phyloP scores from a whole-genome alignment of 2,797 vertebrate genomes.

The Rhinophrynus dorsalis region DNA sequence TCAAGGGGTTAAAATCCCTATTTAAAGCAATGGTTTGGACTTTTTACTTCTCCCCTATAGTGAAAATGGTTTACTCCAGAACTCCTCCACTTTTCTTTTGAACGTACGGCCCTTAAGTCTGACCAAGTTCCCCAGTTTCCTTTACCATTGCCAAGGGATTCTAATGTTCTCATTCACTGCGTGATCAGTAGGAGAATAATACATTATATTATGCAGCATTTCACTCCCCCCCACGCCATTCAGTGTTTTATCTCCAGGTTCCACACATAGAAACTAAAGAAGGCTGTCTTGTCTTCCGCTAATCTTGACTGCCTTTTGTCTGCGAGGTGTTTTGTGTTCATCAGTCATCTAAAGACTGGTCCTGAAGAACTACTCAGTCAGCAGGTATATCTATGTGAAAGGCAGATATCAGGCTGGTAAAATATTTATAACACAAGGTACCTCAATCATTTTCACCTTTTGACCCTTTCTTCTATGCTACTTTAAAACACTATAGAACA shows the following conservation, averaged over 20 bases:
- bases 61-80: no score
- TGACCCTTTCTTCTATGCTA: no score
- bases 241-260: constrained; percentile 84
- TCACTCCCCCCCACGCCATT: constrained; percentile 89
- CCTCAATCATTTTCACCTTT: constrained; percentile 84
- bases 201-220: constrained; percentile 87
- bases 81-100: no score
- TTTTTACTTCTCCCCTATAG: no score
- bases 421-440: constrained; percentile 87
- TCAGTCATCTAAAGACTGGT: constrained; percentile 90
- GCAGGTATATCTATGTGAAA: constrained; percentile 79
- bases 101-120: constrained; percentile 78
- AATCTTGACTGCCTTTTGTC: constrained; percentile 87
- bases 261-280: constrained; percentile 89
- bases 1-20: no score
- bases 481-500: no score
- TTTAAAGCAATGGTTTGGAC: no score
- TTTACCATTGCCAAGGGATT: constrained; percentile 70
- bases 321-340: constrained; percentile 87
- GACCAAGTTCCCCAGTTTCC: constrained; percentile 73
- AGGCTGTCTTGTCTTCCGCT: constrained; percentile 87
- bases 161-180: constrained; percentile 78
- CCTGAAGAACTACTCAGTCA: constrained; percentile 93
- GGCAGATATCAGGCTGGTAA: constrained; percentile 80
- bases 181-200: constrained; percentile 89